These are phyloP conservation scores for Hybos culiciformis DNA, from an alignment of 2,888 invertebrate species.

Conservation along the genomic window DNA sequence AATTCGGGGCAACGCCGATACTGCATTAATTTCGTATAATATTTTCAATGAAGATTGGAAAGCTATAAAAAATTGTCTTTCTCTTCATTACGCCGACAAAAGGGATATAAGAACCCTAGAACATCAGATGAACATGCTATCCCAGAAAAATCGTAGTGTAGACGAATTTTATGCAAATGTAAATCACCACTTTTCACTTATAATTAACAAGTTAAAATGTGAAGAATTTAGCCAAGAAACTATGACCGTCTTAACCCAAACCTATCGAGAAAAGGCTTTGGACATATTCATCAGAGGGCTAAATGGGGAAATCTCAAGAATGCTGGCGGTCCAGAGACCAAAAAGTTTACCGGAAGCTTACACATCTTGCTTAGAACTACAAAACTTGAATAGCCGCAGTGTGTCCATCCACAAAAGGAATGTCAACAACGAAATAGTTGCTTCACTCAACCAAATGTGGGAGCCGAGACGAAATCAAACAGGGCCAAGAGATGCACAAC, in stretches of 20 bases:
- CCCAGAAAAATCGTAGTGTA: not conserved
- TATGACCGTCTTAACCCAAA: not conserved
- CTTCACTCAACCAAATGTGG: conserved; percentile 2
- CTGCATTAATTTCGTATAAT: conserved; percentile 5
- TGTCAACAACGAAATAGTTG: not conserved
- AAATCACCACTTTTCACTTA: not conserved
- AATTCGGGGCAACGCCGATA: not conserved
- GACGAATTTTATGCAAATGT: conserved; percentile 4
- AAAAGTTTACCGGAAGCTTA: conserved; percentile 5
- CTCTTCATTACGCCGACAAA: conserved; percentile 9
- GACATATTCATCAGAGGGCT: no score
- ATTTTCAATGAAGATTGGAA: conserved; percentile 4
- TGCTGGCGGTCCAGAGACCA: no score
- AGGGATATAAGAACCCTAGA: conserved; percentile 5
- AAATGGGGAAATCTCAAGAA: no score
- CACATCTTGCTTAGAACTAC: conserved; percentile 3
- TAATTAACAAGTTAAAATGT: conserved; percentile 3
- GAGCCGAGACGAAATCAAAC: no score
- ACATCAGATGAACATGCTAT: conserved; percentile 3
- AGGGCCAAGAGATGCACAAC: not conserved
- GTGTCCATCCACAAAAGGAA: not conserved
- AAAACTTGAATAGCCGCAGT: not conserved
- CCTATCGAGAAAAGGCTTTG: not conserved
- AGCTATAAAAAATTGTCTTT: conserved; percentile 4
- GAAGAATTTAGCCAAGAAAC: not conserved